phyloP scores from a whole-genome alignment of 2,888 invertebrate genomes.

The Isotomurus palustris region DNA sequence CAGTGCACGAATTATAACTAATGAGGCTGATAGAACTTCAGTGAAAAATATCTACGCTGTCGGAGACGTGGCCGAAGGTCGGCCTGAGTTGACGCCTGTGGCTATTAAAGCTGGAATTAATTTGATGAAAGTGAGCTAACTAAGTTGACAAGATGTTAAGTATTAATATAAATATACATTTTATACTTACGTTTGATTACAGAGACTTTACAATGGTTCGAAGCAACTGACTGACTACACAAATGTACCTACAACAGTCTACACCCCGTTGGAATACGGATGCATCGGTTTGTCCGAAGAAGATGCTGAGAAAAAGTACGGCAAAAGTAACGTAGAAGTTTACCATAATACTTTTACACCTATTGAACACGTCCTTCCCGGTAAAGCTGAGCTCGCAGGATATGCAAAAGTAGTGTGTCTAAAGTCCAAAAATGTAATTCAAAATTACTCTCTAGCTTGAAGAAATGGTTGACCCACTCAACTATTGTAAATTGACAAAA shows the following conservation, averaged over 20 bases:
- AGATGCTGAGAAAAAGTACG: constrained; percentile 53
- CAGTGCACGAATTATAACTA: constrained; percentile 46
- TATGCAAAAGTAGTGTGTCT: constrained; percentile 52
- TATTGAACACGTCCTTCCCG: constrained; percentile 14
- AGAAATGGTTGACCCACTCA: no score
- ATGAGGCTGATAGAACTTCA: constrained; percentile 14
- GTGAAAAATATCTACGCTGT: constrained; percentile 55
- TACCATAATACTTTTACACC: constrained; percentile 57
- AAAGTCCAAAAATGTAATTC: constrained; percentile 45
- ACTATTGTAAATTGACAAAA: no score
- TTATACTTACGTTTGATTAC: background rate
- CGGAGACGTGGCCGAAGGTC: constrained; percentile 57
- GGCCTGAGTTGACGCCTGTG: constrained; percentile 57
- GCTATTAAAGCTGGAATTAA: constrained; percentile 56
- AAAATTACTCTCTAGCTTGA: no score
- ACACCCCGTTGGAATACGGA: constrained; percentile 61
- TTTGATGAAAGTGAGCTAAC: constrained; percentile 50
- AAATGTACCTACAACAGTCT: constrained; percentile 59
- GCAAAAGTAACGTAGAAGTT: constrained; percentile 55
- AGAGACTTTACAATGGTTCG: constrained; percentile 38
- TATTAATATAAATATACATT: background rate
- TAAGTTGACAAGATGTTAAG: background rate
- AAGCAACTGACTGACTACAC: constrained; percentile 52
- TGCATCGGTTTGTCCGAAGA: constrained; percentile 59
- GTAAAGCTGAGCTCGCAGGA: background rate